Base-by-base conservation (phyloP, 2,888 invertebrate genomes). In the Oxycera nigricornis region DNA sequence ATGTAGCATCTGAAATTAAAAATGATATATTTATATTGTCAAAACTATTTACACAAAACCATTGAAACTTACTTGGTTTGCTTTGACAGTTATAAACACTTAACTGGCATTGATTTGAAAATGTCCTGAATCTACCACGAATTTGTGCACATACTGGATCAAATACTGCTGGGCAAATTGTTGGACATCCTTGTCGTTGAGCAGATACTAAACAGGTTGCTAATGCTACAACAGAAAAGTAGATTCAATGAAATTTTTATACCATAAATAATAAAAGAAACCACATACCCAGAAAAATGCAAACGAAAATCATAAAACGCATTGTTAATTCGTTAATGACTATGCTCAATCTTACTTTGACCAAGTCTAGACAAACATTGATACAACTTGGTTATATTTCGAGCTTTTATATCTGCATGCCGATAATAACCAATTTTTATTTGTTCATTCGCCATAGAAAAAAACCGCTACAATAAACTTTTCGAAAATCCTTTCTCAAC, bases 61-160 rank as follows among this genome's bases (percentile, higher is more conserved):
- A 55, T 22, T 59, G n/a, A 2, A 3, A 57, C 57, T 57, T 31
- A 61, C 61, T 31, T 61, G 30, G 30, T n/a, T 17, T 6, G 31
- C 7, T 31, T 2, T 6, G n/a, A 17, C 61, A 61, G 31, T 61
- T 61, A 31, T 17, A 61, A 1, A n/a, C n/a, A 17, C 31, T 61
- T 14, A 61, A 3, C 28, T 30, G 17, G 20, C 61, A 61, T 2
- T 61, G 2, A 31, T 61, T 61, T 61, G 61, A 31, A 61, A 61
- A 61, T 1, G 61, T 61, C 31, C 31, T 28, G 7, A 61, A 17
- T 1, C 3, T 14, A 1, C 61, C 61, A 61, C 17, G n/a, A 7
- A 61, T 31, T 61, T 31, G 6, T n/a, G 31, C 61, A 61, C 61
- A 61, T n/a, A 61, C 31, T 30, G 61, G 61, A 31, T 17, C 26